Evolutionary conservation across 2,797 vertebrate species (phyloP).

Genomic region (Amblyraja radiata): DNA sequence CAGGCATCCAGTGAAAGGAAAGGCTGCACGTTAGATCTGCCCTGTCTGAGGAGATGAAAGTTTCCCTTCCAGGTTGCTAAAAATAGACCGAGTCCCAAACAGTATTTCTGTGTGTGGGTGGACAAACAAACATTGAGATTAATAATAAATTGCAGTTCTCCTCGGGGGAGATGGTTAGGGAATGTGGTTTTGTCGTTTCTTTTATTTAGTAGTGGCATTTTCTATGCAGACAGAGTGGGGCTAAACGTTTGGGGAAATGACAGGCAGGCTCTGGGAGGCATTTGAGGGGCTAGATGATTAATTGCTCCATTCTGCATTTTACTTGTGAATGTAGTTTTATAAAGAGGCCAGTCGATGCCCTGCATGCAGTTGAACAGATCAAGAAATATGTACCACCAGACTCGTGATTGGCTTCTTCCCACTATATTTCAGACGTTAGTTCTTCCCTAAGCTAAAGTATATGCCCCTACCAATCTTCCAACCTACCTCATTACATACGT

Average conservation of each 20-base stretch:
- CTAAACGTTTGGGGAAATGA: background rate
- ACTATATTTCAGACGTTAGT: no score
- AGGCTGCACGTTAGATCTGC: background rate
- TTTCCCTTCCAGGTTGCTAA: background rate
- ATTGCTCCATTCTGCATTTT: background rate
- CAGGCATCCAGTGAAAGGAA: background rate
- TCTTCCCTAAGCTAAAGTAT: no score
- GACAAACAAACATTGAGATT: background rate
- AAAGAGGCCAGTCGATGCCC: background rate
- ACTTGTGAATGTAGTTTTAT: background rate
- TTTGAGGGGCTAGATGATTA: background rate
- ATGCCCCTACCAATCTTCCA: no score
- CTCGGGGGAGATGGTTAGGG: background rate
- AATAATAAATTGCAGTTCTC: background rate
- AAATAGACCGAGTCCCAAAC: background rate
- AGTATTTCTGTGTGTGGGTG: background rate
- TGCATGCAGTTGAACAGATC: no score
- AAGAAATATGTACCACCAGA: no score
- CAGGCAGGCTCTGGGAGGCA: background rate
- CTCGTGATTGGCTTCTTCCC: no score
- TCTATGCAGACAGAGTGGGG: background rate
- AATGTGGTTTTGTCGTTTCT: background rate
- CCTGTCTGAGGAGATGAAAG: background rate
- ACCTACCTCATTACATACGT: no score
- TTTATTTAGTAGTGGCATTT: background rate